These are phyloP conservation scores for Keiferia lycopersicella DNA, from an alignment of 2,888 invertebrate genomes.

Conservation along the genomic window DNA sequence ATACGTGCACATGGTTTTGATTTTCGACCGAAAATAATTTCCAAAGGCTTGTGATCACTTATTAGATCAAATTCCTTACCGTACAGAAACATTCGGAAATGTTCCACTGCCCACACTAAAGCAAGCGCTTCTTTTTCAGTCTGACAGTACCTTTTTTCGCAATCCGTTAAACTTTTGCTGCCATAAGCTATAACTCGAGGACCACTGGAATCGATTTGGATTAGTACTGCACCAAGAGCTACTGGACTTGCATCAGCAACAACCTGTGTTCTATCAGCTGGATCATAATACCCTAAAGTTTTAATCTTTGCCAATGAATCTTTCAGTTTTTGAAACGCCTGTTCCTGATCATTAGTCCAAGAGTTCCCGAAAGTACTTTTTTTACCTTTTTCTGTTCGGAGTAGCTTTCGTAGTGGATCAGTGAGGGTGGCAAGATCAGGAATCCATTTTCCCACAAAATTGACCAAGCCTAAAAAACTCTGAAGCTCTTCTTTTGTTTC, in stretches of 20 bases:
- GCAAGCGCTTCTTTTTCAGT: constrained; percentile 40
- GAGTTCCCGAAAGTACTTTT: constrained; percentile 29
- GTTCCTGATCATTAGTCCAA: constrained; percentile 32
- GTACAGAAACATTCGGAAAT: constrained; percentile 34
- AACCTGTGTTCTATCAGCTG: constrained; percentile 32
- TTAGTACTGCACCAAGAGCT: constrained; percentile 35
- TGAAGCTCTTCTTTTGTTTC: constrained; percentile 12
- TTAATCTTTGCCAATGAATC: not conserved
- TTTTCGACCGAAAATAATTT: constrained; percentile 34
- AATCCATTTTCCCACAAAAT: constrained; percentile 35
- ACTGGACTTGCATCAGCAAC: constrained; percentile 38
- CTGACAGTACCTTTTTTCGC: constrained; percentile 34
- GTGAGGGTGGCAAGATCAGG: constrained; percentile 35
- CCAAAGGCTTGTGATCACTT: constrained; percentile 38
- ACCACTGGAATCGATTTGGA: no score
- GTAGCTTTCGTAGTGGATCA: constrained; percentile 34
- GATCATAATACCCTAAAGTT: constrained; percentile 34
- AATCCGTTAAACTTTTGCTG: constrained; percentile 32
- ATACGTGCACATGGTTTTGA: no score
- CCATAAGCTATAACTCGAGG: constrained; percentile 37
- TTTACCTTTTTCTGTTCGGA: constrained; percentile 29
- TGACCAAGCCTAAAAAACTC: constrained; percentile 32
- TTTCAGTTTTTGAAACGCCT: constrained; percentile 35
- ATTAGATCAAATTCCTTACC: constrained; percentile 40
- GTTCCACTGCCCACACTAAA: no score